phyloP scores from a whole-genome alignment of 2,797 vertebrate species.

The Sebastes umbrosus region DNA sequence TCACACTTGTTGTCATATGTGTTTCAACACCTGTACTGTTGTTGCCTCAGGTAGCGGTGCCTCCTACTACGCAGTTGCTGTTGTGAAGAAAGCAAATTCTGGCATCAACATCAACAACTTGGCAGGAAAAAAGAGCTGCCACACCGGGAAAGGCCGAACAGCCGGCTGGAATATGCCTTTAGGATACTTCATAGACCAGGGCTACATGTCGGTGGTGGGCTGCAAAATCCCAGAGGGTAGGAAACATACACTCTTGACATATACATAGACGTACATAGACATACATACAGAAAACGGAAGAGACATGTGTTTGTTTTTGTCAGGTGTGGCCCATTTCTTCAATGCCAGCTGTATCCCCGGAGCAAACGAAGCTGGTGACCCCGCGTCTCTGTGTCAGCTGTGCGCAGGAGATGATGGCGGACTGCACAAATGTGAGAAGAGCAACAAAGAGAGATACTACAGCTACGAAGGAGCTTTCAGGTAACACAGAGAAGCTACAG shows the following conservation, averaged over 20 bases:
- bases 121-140: slow-evolving; percentile 86
- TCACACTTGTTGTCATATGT: not conserved
- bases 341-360: slow-evolving; percentile 91
- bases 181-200: slow-evolving; percentile 88
- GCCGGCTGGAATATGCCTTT: slow-evolving; percentile 93
- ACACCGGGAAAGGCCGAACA: slow-evolving; percentile 90
- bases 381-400: slow-evolving; percentile 84
- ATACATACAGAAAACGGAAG: not conserved
- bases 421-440: slow-evolving; percentile 79
- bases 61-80: slow-evolving; percentile 90
- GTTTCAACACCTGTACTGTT: not conserved
- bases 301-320: not conserved
- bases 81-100: slow-evolving; percentile 81
- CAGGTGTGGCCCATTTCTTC: slow-evolving; percentile 91
- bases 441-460: slow-evolving; percentile 84
- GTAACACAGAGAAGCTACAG: slow-evolving; percentile 65
- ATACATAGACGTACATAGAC: not conserved
- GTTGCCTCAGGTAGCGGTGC: slow-evolving; percentile 69
- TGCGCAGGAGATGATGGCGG: slow-evolving; percentile 82
- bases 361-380: slow-evolving; percentile 68
- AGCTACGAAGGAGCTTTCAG: slow-evolving; percentile 93
- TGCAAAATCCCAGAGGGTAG: slow-evolving; percentile 87
- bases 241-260: not conserved
- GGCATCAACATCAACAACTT: slow-evolving; percentile 86
- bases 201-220: slow-evolving; percentile 88